Percentiles rank a stretch among this genome's conserved stretches.
phyloP scores from a whole-genome alignment of 2,113 vertebrate genomes.

The Asarcornis scutulata region DNA sequence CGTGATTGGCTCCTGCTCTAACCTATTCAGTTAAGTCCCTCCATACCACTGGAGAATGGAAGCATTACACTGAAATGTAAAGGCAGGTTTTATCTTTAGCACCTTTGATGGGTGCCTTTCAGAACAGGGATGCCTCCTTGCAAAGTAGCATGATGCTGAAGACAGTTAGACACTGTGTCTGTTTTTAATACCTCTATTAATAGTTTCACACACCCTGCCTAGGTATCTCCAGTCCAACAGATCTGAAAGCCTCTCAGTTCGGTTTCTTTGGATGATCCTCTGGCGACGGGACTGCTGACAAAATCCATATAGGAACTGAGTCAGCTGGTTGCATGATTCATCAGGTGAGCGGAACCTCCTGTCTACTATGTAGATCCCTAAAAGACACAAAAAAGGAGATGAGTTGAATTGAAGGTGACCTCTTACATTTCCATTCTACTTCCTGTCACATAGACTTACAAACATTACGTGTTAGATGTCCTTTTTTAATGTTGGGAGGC shows the following conservation, averaged over 20 bases:
- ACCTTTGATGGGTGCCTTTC: not conserved
- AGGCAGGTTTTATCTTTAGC: not conserved
- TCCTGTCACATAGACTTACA: not conserved
- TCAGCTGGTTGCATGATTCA: slow-evolving; percentile 95
- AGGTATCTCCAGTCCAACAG: slow-evolving; percentile 96
- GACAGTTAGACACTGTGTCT: not conserved
- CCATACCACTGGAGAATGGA: not conserved
- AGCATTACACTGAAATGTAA: not conserved
- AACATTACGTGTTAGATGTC: not conserved
- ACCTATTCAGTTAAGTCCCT: not conserved
- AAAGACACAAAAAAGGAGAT: not conserved
- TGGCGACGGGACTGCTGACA: slow-evolving; percentile 96
- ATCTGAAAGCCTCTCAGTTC: slow-evolving; percentile 93
- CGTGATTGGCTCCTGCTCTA: not conserved
- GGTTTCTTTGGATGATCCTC: slow-evolving; percentile 94
- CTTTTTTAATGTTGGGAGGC: not conserved
- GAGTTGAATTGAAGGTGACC: not conserved
- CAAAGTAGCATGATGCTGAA: not conserved
- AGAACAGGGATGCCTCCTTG: not conserved
- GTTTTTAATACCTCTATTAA: not conserved
- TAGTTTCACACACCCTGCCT: slow-evolving; percentile 82
- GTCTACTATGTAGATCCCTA: slow-evolving; percentile 96
- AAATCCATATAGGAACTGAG: slow-evolving; percentile 93
- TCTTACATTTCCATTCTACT: not conserved
- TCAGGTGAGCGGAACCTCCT: slow-evolving; percentile 90